phyloP scores from a whole-genome alignment of 2,888 invertebrate species.

The Crossocerus cetratus region DNA sequence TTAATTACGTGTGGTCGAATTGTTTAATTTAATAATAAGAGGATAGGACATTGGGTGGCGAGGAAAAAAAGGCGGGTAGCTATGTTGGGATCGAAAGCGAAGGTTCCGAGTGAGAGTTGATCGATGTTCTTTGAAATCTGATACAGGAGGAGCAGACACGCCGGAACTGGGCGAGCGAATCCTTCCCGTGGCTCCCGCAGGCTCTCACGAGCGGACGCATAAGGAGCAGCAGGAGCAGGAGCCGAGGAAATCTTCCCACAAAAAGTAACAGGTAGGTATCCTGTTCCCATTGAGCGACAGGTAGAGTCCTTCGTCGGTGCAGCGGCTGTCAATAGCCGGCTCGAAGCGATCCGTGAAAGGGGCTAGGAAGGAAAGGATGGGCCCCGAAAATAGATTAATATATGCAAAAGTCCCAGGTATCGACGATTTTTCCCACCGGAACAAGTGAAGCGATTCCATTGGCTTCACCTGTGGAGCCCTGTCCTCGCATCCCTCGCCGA shows the following conservation, averaged over 20 bases:
- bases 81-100: conserved; percentile 23
- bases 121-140: conserved; percentile 53
- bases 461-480: conserved; percentile 72
- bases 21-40: not conserved
- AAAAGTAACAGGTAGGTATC: conserved; percentile 75
- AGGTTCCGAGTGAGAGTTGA: conserved; percentile 39
- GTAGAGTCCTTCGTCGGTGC: conserved; percentile 62
- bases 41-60: not conserved
- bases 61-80: conserved; percentile 4
- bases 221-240: conserved; percentile 35
- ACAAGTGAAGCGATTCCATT: conserved; percentile 67
- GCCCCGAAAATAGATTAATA: conserved; percentile 71
- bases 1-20: not conserved
- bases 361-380: conserved; percentile 57
- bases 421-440: conserved; percentile 71
- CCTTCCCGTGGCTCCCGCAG: conserved; percentile 43
- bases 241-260: conserved; percentile 70
- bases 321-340: conserved; percentile 53
- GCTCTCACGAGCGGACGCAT: conserved; percentile 48
- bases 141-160: conserved; percentile 36
- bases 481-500: conserved; percentile 36
- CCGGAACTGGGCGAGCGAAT: conserved; percentile 53
- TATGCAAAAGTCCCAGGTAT: conserved; percentile 72
- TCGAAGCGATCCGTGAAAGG: conserved; percentile 38
- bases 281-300: conserved; percentile 74